Percentiles rank a stretch among this genome's conserved stretches.
phyloP scores from a whole-genome alignment of 1,140 invertebrate genomes.

The Heliconius hewitsoni region DNA sequence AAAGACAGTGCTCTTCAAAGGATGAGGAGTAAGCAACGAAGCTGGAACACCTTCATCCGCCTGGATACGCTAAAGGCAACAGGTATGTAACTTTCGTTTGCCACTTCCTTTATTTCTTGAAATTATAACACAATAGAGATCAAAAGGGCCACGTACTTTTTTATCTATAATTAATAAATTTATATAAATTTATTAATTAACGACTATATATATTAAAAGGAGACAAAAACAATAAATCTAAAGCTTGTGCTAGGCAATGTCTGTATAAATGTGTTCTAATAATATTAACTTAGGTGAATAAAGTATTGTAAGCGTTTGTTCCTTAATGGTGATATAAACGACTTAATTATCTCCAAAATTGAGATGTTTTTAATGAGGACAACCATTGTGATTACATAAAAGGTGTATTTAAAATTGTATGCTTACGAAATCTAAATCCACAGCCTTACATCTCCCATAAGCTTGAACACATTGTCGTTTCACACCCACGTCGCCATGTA shows the following conservation, averaged over 20 bases:
- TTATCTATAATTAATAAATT: too few species aligned
- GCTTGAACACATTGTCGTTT: conserved; percentile 70
- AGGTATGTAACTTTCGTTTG: conserved; percentile 47
- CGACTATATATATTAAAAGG: too few species aligned
- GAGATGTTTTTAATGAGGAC: conserved; percentile 10
- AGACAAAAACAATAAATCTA: not conserved
- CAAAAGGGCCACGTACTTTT: too few species aligned
- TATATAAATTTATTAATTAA: too few species aligned
- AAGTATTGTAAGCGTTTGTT: not conserved
- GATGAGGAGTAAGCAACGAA: conserved; percentile 76
- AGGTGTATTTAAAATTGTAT: conserved; percentile 29
- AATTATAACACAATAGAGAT: not conserved
- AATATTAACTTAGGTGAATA: too few species aligned
- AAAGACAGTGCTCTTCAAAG: conserved; percentile 62
- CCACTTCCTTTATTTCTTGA: not conserved
- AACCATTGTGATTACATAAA: conserved; percentile 20
- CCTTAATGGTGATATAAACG: not conserved
- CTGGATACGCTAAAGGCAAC: conserved; percentile 64
- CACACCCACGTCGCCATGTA: conserved; percentile 63
- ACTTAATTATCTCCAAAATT: conserved; percentile 1
- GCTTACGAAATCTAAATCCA: conserved; percentile 33
- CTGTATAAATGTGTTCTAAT: not conserved
- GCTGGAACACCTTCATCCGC: conserved; percentile 61
- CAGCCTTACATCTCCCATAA: conserved; percentile 38
- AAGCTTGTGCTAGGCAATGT: not conserved